Evolutionary conservation across 1,140 invertebrate genomes (phyloP).

Genomic region (Acyrthosiphon pisum): DNA sequence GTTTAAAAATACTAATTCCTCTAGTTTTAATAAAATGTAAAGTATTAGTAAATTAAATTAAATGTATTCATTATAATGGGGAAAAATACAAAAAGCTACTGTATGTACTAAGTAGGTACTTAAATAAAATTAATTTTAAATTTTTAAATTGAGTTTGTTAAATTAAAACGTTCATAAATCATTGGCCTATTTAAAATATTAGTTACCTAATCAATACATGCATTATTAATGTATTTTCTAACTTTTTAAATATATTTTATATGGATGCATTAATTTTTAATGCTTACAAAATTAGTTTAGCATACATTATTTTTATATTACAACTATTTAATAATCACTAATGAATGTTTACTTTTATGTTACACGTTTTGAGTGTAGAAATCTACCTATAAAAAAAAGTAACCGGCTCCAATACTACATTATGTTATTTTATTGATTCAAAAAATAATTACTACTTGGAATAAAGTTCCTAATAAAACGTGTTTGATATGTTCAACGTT

Average conservation of each 20-base stretch:
- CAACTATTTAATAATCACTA: not conserved
- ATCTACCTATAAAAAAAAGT: no score
- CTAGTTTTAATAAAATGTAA: not conserved
- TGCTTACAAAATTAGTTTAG: not conserved
- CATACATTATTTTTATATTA: conserved; percentile 13
- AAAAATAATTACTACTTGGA: not conserved
- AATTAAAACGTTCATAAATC: not conserved
- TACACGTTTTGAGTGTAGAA: not conserved
- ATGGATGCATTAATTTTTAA: not conserved
- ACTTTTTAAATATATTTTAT: not conserved
- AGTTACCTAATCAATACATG: not conserved
- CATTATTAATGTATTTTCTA: not conserved
- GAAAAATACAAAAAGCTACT: not conserved
- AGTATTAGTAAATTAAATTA: not conserved
- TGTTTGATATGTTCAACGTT: not conserved
- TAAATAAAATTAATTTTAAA: not conserved
- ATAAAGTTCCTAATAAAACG: not conserved
- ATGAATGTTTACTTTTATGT: not conserved
- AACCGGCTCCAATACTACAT: not conserved
- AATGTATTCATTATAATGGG: not conserved
- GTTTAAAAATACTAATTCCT: not conserved
- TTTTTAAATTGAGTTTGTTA: not conserved
- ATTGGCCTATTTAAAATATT: not conserved
- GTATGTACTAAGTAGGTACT: not conserved
- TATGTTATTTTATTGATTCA: not conserved